Conservation (phyloP, 2,888 invertebrate species). For the Standfussiana lucernea region DNA sequence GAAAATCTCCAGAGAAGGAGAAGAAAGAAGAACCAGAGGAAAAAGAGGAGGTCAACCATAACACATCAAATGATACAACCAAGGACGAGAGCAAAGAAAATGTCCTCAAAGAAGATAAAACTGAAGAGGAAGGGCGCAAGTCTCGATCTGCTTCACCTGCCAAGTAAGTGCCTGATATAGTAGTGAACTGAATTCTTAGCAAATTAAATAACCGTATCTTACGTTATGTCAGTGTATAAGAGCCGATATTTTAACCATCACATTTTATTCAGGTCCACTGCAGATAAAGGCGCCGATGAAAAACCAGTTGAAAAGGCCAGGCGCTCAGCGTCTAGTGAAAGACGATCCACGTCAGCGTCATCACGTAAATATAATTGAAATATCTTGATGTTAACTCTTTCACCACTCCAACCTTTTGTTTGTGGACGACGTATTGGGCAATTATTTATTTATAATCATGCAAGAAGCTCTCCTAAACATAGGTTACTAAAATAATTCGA, state of each 20-base stretch:
- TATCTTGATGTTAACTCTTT: not conserved
- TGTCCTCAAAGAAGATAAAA: slow-evolving; percentile 77
- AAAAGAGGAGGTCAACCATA: slow-evolving; percentile 83
- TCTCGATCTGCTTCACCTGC: slow-evolving; percentile 86
- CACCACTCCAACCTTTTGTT: not conserved
- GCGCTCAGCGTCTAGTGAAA: slow-evolving; percentile 80
- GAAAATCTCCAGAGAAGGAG: slow-evolving; percentile 87
- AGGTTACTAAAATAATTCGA: not conserved
- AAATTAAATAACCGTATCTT: not conserved
- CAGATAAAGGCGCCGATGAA: slow-evolving; percentile 78
- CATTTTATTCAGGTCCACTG: slow-evolving; percentile 70
- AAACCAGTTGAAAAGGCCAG: slow-evolving; percentile 82
- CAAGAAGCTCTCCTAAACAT: not conserved
- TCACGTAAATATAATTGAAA: slow-evolving; percentile 79
- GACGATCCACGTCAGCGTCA: slow-evolving; percentile 86
- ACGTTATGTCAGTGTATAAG: not conserved
- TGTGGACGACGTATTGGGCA: not conserved
- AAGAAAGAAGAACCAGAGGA: slow-evolving; percentile 82
- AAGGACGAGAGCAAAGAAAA: slow-evolving; percentile 85
- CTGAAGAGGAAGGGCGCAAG: slow-evolving; percentile 80
- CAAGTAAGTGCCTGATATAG: slow-evolving; percentile 75
- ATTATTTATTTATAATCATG: not conserved
- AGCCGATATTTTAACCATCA: not conserved
- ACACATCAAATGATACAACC: slow-evolving; percentile 73
- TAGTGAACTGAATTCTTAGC: not conserved